Evolutionary conservation across 2,113 vertebrate species (phyloP).

Genomic region (Leucosticte australis): DNA sequence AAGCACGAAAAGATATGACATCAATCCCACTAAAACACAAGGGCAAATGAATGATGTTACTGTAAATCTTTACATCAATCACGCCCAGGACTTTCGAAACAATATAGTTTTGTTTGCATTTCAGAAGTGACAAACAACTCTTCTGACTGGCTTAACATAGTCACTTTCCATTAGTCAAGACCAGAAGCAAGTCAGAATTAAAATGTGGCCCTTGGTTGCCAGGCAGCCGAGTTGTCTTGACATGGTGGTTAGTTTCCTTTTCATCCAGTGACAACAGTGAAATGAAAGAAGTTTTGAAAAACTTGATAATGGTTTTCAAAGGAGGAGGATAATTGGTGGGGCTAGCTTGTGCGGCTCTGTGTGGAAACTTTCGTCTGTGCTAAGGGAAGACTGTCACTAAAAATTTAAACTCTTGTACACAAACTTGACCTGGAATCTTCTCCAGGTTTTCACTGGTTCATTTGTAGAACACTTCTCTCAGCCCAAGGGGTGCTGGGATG

Average conservation of each 20-base stretch:
- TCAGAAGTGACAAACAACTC: constrained; percentile 98
- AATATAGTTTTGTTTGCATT: constrained; percentile 99
- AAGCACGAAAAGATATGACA: constrained; percentile 99
- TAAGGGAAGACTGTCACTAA: constrained; percentile 87
- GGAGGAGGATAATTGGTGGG: constrained; percentile 97
- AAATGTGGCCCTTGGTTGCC: constrained; percentile 96
- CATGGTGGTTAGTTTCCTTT: constrained; percentile 99
- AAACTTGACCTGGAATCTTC: constrained; percentile 97
- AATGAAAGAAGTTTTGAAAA: constrained; percentile 99
- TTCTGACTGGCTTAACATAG: constrained; percentile 96
- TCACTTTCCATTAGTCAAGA: constrained; percentile 99
- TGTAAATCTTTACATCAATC: constrained; percentile 95
- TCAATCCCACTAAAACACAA: constrained; percentile 92
- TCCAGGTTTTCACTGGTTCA: constrained; percentile 83
- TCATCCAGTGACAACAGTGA: constrained; percentile 98
- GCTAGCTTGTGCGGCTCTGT: constrained; percentile 90
- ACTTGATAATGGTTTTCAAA: constrained; percentile 99
- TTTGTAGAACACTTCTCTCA: constrained; percentile 83
- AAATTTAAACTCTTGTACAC: constrained; percentile 99
- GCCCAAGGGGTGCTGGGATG: constrained; percentile 76
- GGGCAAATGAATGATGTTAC: constrained; percentile 95
- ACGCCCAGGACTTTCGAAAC: constrained; percentile 87
- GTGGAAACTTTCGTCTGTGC: constrained; percentile 91
- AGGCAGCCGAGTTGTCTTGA: constrained; percentile 99
- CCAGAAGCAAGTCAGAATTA: constrained; percentile 97